Base-by-base conservation (phyloP, 2,113 vertebrate species). In the Petrocephalus zakoni region DNA sequence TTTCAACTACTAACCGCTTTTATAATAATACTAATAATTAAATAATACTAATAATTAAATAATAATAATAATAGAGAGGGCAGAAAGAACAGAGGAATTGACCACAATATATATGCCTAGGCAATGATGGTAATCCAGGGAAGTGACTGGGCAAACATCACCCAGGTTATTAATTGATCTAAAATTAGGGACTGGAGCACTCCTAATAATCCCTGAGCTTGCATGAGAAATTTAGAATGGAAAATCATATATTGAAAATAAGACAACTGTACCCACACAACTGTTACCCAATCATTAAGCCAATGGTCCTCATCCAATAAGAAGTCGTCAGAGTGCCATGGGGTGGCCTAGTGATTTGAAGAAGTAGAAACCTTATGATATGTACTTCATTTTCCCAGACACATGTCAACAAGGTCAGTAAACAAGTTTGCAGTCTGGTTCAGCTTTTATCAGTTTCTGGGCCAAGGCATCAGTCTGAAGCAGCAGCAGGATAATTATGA, bases 41-140 rank as follows among this genome's bases (percentile, higher is more conserved):
- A 29, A 68, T 29, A 58, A 51, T 34, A 34, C 19, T 72, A 29
- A 72, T 78, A 19, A 68, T 10, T n/a, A n/a, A 75, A 42, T 72
- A 29, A 72, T 78, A 19, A 68, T 10, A 29, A 68, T 29, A 58
- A 51, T 34, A 34, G 22, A 5, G 5, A 86, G 51, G 17, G 8
- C 51, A 5, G 34, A 21, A 53, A 17, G 51, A 37, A 34, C 29
- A 34, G 13, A 56, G 15, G 53, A 53, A 42, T 19, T 34, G 78
- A 75, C 75, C 72, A 75, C 17, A 88, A 61, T 82, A 88, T 90
- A 91, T 56, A 90, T n/a, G 53, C 56, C 85, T 61, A 53, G 25
- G 29, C 21, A 29, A 64, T 46, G 25, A 25, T 81, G 29, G 10
- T 81, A 91, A 88, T 72, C 90, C 37, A 2, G 49, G 21, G 13